Evolutionary conservation across 2,888 invertebrate genomes (phyloP), one percentile per base, ranked within the genome.

Genomic region (Urechis unicinctus): DNA sequence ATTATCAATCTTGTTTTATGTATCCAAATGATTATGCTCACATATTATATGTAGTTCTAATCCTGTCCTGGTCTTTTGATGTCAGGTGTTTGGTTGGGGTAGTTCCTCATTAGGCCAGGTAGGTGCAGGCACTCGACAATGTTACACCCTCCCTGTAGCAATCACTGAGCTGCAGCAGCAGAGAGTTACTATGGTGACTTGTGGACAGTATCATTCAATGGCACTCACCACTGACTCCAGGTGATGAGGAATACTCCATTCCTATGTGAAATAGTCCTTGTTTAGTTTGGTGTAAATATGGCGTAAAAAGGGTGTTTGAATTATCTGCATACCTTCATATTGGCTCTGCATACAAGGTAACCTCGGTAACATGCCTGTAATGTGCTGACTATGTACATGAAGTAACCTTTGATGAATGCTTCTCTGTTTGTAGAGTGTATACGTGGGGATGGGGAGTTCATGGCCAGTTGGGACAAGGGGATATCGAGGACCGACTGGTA

Each of bases 371-470:
- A n/a, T n/a, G n/a, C n/a, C n/a, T n/a, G n/a, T n/a, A n/a, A n/a
- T n/a, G n/a, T n/a, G n/a, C n/a, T n/a, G n/a, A n/a, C n/a, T n/a
- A n/a, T n/a, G n/a, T n/a, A n/a, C n/a, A n/a, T n/a, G n/a, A n/a
- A n/a, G n/a, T n/a, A n/a, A n/a, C n/a, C n/a, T n/a, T n/a, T n/a
- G n/a, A n/a, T n/a, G n/a, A n/a, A n/a, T n/a, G n/a, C n/a, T n/a
- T n/a, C n/a, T n/a, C n/a, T n/a, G n/a, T n/a, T 17, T 36, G 36
- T 44, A 78, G 87, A 58, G 84, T 93, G 0, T 94, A 87, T 72
- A 88, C 88, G 1, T 95, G 94, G 93, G 95, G 95, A 26, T 95
- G 95, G 94, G 93, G 91, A 26, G 87, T 94, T 43, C 91, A 93
- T 73, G 95, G 95, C 0, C 95, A 95, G 76, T 80, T 95, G 17